Evolutionary conservation across 1,140 invertebrate species (phyloP).

Genomic region (Octopus bimaculoides): DNA sequence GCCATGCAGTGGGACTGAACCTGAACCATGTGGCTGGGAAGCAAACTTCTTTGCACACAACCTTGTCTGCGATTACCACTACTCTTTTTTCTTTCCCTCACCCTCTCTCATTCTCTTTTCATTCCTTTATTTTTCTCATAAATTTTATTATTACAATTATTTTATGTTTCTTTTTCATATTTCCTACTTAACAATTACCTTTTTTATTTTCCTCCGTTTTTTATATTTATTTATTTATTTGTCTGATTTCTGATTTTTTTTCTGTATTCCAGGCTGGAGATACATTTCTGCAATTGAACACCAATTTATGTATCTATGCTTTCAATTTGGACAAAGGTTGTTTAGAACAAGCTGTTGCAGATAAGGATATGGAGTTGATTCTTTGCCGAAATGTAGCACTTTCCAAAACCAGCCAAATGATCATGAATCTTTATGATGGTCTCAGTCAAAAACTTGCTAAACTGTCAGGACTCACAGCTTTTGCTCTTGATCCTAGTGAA

Average conservation of each 20-base stretch:
- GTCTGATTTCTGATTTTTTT: slow-evolving; percentile 17
- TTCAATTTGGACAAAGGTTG: slow-evolving; percentile 43
- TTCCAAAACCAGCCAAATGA: slow-evolving; percentile 36
- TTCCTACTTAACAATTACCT: too few relatives aligned
- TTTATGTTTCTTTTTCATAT: too few relatives aligned
- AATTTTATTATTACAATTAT: too few relatives aligned
- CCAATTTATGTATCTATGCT: slow-evolving; percentile 44
- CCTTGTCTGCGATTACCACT: too few relatives aligned
- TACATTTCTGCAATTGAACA: slow-evolving; percentile 37
- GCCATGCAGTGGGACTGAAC: too few relatives aligned
- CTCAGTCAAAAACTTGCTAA: slow-evolving; percentile 31
- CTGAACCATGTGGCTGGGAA: too few relatives aligned
- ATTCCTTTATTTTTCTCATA: too few relatives aligned
- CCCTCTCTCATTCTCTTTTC: too few relatives aligned
- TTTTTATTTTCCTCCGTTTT: too few relatives aligned
- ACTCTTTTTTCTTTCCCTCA: too few relatives aligned
- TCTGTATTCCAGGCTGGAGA: slow-evolving; percentile 40
- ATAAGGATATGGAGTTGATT: slow-evolving; percentile 33
- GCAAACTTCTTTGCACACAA: too few relatives aligned
- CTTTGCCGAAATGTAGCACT: slow-evolving; percentile 32
- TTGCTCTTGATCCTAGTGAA: slow-evolving; percentile 37
- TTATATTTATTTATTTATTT: too few relatives aligned
- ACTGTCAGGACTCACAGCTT: slow-evolving; percentile 38
- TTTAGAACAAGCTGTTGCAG: slow-evolving; percentile 36
- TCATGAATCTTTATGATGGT: slow-evolving; percentile 32